These are phyloP conservation scores for Carollia perspicillata DNA, from an alignment of 2,113 vertebrate genomes.

Conservation along the genomic window DNA sequence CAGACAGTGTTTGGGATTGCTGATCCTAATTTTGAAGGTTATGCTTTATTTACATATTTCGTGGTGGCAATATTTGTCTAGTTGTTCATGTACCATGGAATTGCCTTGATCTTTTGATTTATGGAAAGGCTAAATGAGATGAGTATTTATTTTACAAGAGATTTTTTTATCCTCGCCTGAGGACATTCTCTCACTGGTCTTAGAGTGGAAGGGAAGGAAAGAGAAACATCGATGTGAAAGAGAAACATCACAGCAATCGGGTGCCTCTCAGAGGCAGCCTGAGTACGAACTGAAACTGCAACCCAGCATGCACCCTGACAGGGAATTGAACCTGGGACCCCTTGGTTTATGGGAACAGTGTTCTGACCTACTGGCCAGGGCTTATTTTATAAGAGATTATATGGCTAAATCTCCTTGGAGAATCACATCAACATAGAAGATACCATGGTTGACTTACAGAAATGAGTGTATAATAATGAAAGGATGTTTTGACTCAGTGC, in stretches of 20 bases:
- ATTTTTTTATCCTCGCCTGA: neutral
- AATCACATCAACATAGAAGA: neutral
- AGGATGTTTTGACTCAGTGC: conserved; percentile 43
- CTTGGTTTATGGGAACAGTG: too few relatives aligned
- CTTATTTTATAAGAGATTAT: neutral
- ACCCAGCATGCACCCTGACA: too few relatives aligned
- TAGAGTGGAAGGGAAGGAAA: too few relatives aligned
- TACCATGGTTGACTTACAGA: neutral
- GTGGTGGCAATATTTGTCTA: neutral
- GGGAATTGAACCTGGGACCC: too few relatives aligned
- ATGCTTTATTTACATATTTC: neutral
- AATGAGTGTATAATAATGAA: conserved; percentile 44
- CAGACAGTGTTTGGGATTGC: neutral
- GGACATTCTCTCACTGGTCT: too few relatives aligned
- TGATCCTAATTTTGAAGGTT: conserved; percentile 25
- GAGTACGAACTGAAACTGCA: too few relatives aligned
- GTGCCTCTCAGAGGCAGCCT: too few relatives aligned
- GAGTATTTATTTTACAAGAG: neutral
- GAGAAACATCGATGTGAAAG: too few relatives aligned
- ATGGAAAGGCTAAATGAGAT: neutral
- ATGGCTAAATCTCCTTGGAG: neutral
- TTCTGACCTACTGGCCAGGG: too few relatives aligned
- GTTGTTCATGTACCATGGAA: neutral
- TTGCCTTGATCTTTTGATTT: neutral
- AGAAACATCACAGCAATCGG: too few relatives aligned